Conservation (phyloP, 2,797 vertebrate species). For the Tarsius wallacei region DNA sequence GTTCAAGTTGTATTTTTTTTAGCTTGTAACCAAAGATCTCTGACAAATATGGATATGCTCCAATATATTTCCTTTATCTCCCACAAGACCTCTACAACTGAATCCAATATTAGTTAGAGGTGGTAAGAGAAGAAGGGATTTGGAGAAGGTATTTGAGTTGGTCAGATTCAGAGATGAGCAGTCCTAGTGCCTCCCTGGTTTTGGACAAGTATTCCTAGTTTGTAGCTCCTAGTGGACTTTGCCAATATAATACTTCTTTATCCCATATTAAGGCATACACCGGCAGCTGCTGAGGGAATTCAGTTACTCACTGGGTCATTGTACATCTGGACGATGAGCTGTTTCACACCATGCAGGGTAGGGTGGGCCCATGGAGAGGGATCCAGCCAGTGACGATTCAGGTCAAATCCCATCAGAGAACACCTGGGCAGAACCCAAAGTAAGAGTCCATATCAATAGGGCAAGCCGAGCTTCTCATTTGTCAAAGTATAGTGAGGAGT, state of each 20-base stretch:
- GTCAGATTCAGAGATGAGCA: background rate
- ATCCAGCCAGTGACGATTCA: slow-evolving; percentile 99
- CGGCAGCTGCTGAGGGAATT: background rate
- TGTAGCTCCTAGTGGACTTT: background rate
- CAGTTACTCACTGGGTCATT: slow-evolving; percentile 95
- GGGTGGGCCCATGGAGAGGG: slow-evolving; percentile 98
- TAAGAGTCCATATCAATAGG: slow-evolving; percentile 17
- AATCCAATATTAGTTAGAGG: background rate
- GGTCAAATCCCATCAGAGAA: slow-evolving; percentile 98
- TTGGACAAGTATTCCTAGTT: background rate
- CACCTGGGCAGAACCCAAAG: slow-evolving; percentile 91
- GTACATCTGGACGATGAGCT: slow-evolving; percentile 98
- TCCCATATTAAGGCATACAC: background rate
- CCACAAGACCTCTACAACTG: background rate
- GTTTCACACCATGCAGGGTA: slow-evolving; percentile 97
- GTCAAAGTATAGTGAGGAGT: background rate
- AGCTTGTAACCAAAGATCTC: background rate
- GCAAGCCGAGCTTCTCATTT: background rate
- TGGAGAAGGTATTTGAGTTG: background rate
- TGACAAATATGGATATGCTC: background rate
- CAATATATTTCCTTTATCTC: background rate
- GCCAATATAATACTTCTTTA: background rate
- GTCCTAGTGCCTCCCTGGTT: background rate
- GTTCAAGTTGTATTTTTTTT: slow-evolving; percentile 30
- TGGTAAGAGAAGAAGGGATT: background rate